Percentiles rank a stretch among this genome's conserved stretches.
Evolutionary conservation across 2,113 vertebrate species (phyloP).

Genomic region (Centropus bengalensis): DNA sequence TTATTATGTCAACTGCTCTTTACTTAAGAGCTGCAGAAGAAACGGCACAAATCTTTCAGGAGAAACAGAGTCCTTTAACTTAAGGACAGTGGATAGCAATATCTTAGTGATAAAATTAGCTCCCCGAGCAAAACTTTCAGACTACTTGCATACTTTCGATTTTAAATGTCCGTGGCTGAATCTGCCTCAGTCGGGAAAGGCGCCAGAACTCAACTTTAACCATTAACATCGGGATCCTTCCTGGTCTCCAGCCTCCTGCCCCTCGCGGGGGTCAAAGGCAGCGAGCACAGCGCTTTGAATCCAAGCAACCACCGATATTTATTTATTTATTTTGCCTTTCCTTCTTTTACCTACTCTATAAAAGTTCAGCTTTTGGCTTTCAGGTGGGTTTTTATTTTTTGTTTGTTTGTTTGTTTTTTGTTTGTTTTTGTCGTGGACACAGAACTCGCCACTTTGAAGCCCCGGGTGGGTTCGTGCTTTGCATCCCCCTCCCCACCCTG

Average conservation of each 20-base stretch:
- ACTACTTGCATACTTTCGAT: conserved; percentile 61
- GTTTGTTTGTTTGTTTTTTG: no score
- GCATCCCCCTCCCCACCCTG: not conserved
- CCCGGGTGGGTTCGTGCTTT: not conserved
- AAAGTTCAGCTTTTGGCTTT: not conserved
- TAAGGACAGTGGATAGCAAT: not conserved
- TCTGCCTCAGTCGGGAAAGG: not conserved
- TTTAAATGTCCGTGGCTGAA: conserved; percentile 21
- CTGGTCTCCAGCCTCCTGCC: not conserved
- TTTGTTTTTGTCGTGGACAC: not conserved
- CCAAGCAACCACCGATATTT: not conserved
- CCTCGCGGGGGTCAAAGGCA: not conserved
- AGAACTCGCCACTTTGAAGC: not conserved
- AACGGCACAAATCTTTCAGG: not conserved
- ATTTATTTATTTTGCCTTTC: no score
- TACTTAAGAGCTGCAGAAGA: not conserved
- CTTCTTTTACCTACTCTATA: no score
- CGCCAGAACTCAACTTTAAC: conserved; percentile 21
- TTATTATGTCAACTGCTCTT: not conserved
- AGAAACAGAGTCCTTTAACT: not conserved
- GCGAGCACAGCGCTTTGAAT: not conserved
- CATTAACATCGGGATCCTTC: not conserved
- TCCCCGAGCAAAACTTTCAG: conserved; percentile 33
- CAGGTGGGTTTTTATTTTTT: no score
- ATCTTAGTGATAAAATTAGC: conserved; percentile 60